phyloP scores from a whole-genome alignment of 2,888 invertebrate genomes.

The Heteropelma amictum region DNA sequence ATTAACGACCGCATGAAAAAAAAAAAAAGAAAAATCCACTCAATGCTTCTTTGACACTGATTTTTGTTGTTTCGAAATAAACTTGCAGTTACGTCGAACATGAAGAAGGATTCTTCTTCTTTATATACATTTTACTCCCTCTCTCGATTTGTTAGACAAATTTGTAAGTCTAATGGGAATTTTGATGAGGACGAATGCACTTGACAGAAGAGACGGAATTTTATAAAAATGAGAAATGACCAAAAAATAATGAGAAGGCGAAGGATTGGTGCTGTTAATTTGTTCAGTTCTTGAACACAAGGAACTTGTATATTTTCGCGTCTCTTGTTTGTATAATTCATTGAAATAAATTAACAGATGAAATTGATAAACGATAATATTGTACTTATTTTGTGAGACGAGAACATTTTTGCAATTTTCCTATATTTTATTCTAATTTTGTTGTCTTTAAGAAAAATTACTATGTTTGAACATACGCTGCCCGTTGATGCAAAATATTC shows the following conservation, averaged over 20 bases:
- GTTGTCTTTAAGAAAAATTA: no score
- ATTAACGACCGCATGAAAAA: slow-evolving; percentile 7
- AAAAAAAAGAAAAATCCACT: no score
- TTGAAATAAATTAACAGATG: slow-evolving; percentile 52
- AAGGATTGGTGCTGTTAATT: slow-evolving; percentile 73
- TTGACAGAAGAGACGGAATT: slow-evolving; percentile 8
- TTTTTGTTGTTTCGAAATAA: no score
- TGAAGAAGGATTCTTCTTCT: no score
- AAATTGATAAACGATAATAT: slow-evolving; percentile 11
- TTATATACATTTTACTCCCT: not conserved
- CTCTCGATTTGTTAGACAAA: slow-evolving; percentile 23
- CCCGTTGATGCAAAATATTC: no score
- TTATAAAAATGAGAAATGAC: slow-evolving; percentile 8
- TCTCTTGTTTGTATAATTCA: slow-evolving; percentile 73
- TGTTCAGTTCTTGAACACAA: slow-evolving; percentile 69
- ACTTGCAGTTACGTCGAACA: no score
- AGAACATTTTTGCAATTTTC: no score
- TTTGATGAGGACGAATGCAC: not conserved
- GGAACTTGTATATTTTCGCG: slow-evolving; percentile 75
- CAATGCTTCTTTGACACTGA: no score
- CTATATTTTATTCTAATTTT: no score
- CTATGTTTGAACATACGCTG: no score
- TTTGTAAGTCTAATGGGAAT: not conserved
- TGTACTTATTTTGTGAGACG: not conserved
- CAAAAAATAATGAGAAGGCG: slow-evolving; percentile 40